Evolutionary conservation across 2,888 invertebrate species (phyloP), one percentile per base, ranked within the genome.

Genomic region (Allacma fusca): DNA sequence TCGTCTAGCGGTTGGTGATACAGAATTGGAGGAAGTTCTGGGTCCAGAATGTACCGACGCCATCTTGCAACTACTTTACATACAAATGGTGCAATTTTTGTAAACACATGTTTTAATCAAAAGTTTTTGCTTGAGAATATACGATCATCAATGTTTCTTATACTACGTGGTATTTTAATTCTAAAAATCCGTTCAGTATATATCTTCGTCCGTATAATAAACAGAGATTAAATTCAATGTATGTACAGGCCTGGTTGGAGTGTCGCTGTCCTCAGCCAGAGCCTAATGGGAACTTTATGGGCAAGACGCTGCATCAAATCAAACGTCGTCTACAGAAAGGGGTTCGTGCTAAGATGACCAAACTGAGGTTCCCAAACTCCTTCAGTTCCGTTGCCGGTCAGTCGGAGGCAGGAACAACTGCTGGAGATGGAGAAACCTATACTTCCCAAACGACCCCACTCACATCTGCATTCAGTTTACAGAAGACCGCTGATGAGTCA

Each of bases 61-160:
- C 24, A 71, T 78, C 43, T 23, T 78, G 23, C 78, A 75, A 26
- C 76, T 78, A 1, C 26, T 78, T 9, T 76, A 70, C 40, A 76
- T 76, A 23, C 75, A 78, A 76, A 71, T 70, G 74, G 78, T 78
- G 34, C 9, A 29, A 23, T 67, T 67, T 28, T 50, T 1, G 50
- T 50, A 40, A 40, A 40, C 13, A 40, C 5, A 40, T 40, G 13
- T 40, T 40, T 9, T 40, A 5, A 9, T 40, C 40, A 13, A 9
- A 40, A 40, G 13, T 40, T 40, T 40, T 40, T 40, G n/a, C n/a
- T n/a, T n/a, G n/a, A n/a, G n/a, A n/a, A n/a, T n/a, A n/a, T n/a
- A n/a, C n/a, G n/a, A n/a, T n/a, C n/a, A n/a, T n/a, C n/a, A n/a
- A n/a, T n/a, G n/a, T n/a, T n/a, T n/a, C n/a, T n/a, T n/a, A n/a